Percentiles rank a stretch among this genome's conserved stretches.
Evolutionary conservation across 2,113 vertebrate species (phyloP).

Genomic region (Natator depressus): DNA sequence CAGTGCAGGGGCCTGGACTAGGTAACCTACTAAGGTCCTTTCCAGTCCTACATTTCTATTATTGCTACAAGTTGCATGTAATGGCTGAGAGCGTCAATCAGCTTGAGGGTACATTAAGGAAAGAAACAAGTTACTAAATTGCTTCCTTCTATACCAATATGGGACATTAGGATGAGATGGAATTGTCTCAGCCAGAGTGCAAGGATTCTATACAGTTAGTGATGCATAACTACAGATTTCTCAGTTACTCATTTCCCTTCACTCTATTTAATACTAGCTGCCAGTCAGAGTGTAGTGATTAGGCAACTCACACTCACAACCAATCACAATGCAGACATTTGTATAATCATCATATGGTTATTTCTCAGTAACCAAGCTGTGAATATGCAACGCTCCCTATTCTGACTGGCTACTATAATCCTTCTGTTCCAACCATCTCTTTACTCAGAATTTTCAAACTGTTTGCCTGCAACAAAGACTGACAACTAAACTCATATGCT

Average conservation of each 20-base stretch:
- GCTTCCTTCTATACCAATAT: neutral
- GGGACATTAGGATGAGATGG: neutral
- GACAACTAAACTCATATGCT: neutral
- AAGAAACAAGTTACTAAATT: neutral
- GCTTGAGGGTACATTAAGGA: neutral
- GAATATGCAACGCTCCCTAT: neutral
- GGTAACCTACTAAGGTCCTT: too few relatives aligned
- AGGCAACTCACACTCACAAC: neutral
- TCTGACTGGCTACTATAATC: fast-evolving
- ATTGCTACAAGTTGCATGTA: neutral
- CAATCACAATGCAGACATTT: constrained; percentile 14
- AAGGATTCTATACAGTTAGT: constrained; percentile 39
- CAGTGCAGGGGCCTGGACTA: too few relatives aligned
- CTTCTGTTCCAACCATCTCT: neutral
- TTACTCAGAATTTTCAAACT: neutral
- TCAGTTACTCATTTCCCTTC: constrained; percentile 52
- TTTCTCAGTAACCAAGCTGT: constrained; percentile 41
- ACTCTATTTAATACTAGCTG: constrained; percentile 45
- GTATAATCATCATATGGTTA: constrained; percentile 12
- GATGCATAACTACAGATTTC: constrained; percentile 13
- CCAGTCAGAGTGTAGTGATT: neutral
- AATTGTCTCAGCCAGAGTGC: constrained; percentile 9
- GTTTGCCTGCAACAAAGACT: neutral
- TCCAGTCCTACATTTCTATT: too few relatives aligned
- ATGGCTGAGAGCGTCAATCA: neutral